A percentile compares a stretch with the other conserved stretches of the same genome.
These are phyloP conservation scores for Chelidonichthys spinosus DNA, from an alignment of 2,797 vertebrate species.

Conservation along the genomic window DNA sequence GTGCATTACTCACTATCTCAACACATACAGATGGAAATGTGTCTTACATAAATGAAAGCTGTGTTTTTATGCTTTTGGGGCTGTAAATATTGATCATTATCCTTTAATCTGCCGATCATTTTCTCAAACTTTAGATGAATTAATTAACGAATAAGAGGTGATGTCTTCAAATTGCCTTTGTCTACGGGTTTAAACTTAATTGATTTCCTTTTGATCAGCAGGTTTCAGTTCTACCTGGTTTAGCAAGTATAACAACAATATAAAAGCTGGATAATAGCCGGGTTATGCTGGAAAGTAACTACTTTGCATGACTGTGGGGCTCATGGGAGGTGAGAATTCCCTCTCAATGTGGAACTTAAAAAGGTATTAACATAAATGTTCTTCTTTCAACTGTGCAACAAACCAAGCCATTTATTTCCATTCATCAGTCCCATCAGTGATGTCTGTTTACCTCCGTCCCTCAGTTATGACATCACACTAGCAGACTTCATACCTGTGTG, in stretches of 20 bases:
- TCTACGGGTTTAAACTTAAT: neutral
- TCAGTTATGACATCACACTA: conserved; percentile 66
- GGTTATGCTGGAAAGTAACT: neutral
- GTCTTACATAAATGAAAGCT: neutral
- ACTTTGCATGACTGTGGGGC: neutral
- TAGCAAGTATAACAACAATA: neutral
- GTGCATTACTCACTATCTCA: neutral
- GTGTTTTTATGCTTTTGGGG: neutral
- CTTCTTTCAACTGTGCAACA: neutral
- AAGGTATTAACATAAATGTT: neutral
- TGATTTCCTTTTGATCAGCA: neutral
- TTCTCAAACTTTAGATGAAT: neutral
- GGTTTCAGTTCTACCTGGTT: neutral
- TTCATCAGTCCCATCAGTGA: neutral
- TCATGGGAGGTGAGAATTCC: neutral
- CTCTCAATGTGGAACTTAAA: neutral
- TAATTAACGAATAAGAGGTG: neutral
- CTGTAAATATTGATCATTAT: neutral
- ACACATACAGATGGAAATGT: neutral
- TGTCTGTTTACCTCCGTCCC: conserved; percentile 7
- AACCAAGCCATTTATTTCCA: neutral
- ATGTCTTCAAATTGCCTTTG: neutral
- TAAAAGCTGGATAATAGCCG: neutral
- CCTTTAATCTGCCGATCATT: neutral
- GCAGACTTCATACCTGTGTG: conserved; percentile 83